phyloP scores from a whole-genome alignment of 2,888 invertebrate species.

The Nysson spinosus region DNA sequence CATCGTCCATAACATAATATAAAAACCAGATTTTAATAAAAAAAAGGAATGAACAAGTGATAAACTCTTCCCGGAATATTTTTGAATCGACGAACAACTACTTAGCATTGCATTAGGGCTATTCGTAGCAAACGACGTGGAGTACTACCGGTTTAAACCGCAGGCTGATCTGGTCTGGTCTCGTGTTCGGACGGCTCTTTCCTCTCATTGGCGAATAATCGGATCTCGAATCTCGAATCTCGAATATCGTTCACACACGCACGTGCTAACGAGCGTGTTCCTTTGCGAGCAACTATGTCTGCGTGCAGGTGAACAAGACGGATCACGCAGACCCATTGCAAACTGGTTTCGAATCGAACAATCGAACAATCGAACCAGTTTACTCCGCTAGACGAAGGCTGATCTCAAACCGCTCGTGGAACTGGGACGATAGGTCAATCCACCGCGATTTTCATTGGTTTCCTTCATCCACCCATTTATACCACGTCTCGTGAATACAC shows the following conservation, averaged over 20 bases:
- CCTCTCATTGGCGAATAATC: constrained; percentile 45
- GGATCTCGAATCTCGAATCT: constrained; percentile 50
- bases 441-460: constrained; percentile 26
- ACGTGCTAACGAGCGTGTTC: constrained; percentile 40
- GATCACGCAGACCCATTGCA: constrained; percentile 37
- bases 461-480: constrained; percentile 10
- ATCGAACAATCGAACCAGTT: constrained; percentile 58
- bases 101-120: constrained; percentile 45
- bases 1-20: no score
- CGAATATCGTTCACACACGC: constrained; percentile 47
- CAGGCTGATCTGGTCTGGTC: constrained; percentile 31
- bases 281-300: constrained; percentile 17
- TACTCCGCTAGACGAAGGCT: constrained; percentile 40
- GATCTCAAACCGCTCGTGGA: constrained; percentile 33
- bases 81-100: constrained; percentile 40
- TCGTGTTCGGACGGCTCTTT: constrained; percentile 18
- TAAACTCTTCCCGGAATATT: constrained; percentile 23
- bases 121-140: constrained; percentile 38
- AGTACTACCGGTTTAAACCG: constrained; percentile 55
- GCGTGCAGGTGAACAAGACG: constrained; percentile 47
- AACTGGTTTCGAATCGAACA: constrained; percentile 56
- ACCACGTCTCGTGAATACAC: no score
- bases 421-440: constrained; percentile 50
- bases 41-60: no score
- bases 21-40: no score